Base-by-base conservation (phyloP, 2,888 invertebrate genomes). In the Dynastes maya region DNA sequence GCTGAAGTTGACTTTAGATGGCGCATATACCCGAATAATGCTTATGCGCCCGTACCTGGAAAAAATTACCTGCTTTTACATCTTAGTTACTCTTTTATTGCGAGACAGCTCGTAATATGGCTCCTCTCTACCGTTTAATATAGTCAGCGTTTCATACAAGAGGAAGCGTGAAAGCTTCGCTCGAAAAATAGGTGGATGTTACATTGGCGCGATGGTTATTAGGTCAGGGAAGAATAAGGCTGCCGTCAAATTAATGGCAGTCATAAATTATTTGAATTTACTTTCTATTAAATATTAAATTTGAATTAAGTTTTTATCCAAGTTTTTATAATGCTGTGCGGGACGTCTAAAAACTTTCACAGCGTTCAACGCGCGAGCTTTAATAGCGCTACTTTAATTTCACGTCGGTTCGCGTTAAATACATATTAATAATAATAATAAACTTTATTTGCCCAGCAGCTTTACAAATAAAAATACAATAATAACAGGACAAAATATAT, bases 221-320 rank as follows among this genome's bases (percentile, higher is more conserved):
- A n/a, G 22, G 67, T 22, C 27, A 45, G 45, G 45, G 11, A 32
- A 45, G 45, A 67, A 67, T 67, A 67, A 67, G 8, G 67, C 5
- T 67, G 5, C 8, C 49, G 45, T 49, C 49, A 67, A 49, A 67
- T 27, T 67, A 67, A 67, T 67, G 67, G 11, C 27, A 9, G 49
- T 13, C 16, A 49, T 67, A 67, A 67, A 67, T 67, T 67, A 67
- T 67, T 49, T 27, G 45, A 67, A 11, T 67, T 67, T 67, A 67
- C 16, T 64, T 64, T 64, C 45, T 45, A 67, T 67, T 67, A 67
- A 67, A 49, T 67, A 45, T 67, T 67, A 67, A 67, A 67, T 49
- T 49, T 45, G 49, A 49, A 67, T 67, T 45, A 67, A 67, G 32
- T 67, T 67, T 49, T 49, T 64, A 5, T 4, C n/a, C 13, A 49